Evolutionary conservation across 2,888 invertebrate species (phyloP).

Genomic region (Andrena camellia): DNA sequence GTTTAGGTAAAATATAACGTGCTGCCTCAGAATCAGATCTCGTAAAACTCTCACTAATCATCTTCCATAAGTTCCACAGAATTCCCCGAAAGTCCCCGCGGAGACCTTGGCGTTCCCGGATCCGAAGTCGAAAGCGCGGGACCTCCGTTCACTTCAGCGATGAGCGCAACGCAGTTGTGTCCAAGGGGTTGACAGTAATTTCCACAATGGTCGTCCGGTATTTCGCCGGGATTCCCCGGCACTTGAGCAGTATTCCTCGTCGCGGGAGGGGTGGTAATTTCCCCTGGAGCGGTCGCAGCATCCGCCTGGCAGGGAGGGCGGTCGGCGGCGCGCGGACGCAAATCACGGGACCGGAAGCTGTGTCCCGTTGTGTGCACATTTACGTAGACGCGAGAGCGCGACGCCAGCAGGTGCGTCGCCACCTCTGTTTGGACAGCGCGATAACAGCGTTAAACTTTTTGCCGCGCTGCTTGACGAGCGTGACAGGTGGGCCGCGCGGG

Average conservation of each 20-base stretch:
- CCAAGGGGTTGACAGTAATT: conserved; percentile 40
- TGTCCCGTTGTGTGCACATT: conserved; percentile 55
- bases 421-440: conserved; percentile 71
- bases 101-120: no score
- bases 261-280: conserved; percentile 39
- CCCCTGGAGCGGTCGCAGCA: conserved; percentile 22
- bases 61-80: no score
- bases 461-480: conserved; percentile 66
- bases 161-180: background rate
- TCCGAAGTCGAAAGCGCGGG: background rate
- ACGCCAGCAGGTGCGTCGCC: conserved; percentile 50
- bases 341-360: conserved; percentile 55
- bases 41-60: no score
- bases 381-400: conserved; percentile 27
- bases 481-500: conserved; percentile 66
- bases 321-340: conserved; percentile 31
- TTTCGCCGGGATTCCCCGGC: conserved; percentile 36
- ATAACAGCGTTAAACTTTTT: conserved; percentile 75
- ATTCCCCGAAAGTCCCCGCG: no score
- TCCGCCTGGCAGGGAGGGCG: background rate
- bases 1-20: no score
- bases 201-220: conserved; percentile 29
- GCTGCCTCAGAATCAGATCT: no score
- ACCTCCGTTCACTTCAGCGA: background rate
- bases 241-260: conserved; percentile 13